Percentiles rank a stretch among this genome's conserved stretches.
phyloP scores from a whole-genome alignment of 35 echinoderm and acorn worm species.

The Stichopus chloronotus region DNA sequence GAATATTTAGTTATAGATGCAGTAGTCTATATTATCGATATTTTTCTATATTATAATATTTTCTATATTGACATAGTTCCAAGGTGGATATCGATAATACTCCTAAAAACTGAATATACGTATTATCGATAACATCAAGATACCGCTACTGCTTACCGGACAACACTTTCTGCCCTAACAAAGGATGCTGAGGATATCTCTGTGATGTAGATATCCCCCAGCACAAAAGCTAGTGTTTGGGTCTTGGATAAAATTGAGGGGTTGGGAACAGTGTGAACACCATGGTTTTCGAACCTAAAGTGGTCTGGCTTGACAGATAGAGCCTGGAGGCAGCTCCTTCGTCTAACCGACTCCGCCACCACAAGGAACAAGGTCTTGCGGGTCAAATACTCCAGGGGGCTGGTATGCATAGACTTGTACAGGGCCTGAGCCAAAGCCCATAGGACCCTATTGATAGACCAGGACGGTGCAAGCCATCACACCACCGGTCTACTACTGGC shows the following conservation, averaged over 20 bases:
- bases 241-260: background rate
- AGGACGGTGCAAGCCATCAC: no score
- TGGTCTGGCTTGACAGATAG: background rate
- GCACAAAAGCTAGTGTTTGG: background rate
- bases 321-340: slow-evolving; percentile 5
- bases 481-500: no score
- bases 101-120: no score
- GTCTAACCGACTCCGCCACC: background rate
- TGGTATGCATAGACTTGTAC: background rate
- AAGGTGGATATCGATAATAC: no score
- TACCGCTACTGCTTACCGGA: background rate
- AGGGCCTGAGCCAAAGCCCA: background rate
- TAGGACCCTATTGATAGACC: no score
- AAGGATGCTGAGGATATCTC: background rate
- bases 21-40: no score
- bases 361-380: no score
- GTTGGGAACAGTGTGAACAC: background rate
- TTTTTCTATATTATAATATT: no score
- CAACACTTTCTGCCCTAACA: background rate
- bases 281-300: background rate
- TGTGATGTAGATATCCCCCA: no score
- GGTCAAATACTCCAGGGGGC: background rate
- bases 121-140: background rate
- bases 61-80: no score
- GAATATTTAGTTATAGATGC: no score